Base-by-base conservation (phyloP, 2,888 invertebrate genomes). In the Spisula subtruncata region DNA sequence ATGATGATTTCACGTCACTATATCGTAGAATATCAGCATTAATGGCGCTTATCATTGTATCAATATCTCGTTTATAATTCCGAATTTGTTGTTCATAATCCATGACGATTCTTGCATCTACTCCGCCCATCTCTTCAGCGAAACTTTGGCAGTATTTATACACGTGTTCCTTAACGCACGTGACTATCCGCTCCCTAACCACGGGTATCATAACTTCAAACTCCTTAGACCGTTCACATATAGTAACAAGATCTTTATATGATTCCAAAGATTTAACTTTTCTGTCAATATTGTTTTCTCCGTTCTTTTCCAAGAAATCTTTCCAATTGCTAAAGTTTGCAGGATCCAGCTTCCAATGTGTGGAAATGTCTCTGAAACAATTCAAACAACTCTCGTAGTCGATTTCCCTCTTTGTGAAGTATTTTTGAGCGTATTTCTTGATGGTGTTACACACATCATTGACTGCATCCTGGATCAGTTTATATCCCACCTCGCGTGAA, bases 121-220 rank as follows among this genome's bases (percentile, higher is more conserved):
- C 81, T 25, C 94, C 93, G n/a, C 93, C 92, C 16, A 93, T 91
- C 87, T 94, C 94, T 83, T 94, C 94, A 20, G 93, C 91, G 85
- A 95, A 94, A 92, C 95, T 95, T 25, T 87, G 92, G 56, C 95
- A 95, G 81, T 94, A 94, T 86, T 93, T 94, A 60, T 93, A 93
- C 41, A 95, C 92, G 80, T 95, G 93, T 12, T 94, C 91, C 20
- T 94, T 91, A 1, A 93, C 89, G 88, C 94, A 95, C 18, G 86
- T 92, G 29, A 93, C 89, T 5, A 94, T 84, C 71, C 87, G 92
- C 41, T 94, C 93, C n/a, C 94, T 88, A 5, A 93, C 84, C 0
- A 92, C 90, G 5, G 94, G 93, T 25, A 95, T 89, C 90, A 94
- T 92, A 0, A 83, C 81, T 82, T 95, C 94, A 87, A 95, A 95